Evolutionary conservation across 2,113 vertebrate genomes (phyloP), one percentile per base, ranked within the genome.

Genomic region (Lanius ludovicianus): DNA sequence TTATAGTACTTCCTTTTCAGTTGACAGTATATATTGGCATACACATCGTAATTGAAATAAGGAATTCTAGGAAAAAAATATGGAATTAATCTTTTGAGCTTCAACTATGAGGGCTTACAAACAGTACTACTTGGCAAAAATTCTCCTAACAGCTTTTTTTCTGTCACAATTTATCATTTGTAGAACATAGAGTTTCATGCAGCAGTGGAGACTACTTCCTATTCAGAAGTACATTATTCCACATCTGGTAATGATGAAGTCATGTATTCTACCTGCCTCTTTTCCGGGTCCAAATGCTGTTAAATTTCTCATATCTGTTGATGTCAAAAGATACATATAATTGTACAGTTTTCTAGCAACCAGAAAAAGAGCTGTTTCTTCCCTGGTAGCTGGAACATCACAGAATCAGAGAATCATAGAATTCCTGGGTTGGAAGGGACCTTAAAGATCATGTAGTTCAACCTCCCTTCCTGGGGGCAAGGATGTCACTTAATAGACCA

Each of bases 1-100:
- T 91, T 79, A 89, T 47, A 73, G 28, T 76, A 87, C 83, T 93
- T 96, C 65, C 44, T 84, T 91, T 94, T 77, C 39, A 80, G 7
- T 42, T 90, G 74, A 80, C 39, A 85, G 67, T 74, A 35, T 85
- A 68, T 49, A 52, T 93, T 95, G 87, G 78, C 84, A 88, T 63
- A n/a, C 14, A 62, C 17, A 63, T 19, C 0, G 0, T 63, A 80
- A 91, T 10, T 79, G 55, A 94, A 95, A 91, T 42, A 88, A 85
- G 55, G 42, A 83, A 79, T 76, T 73, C 49, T 69, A 91, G 67
- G 59, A 46, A 95, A 90, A 95, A 95, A 80, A 53, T 19, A 80
- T 52, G 6, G 91, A 88, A 92, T 88, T 57, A 91, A 83, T 96
- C 42, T 88, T 86, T 74, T 67, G 28, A 81, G 56, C 11, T 92